phyloP scores from a whole-genome alignment of 2,888 invertebrate genomes.

The Papilio protenor region DNA sequence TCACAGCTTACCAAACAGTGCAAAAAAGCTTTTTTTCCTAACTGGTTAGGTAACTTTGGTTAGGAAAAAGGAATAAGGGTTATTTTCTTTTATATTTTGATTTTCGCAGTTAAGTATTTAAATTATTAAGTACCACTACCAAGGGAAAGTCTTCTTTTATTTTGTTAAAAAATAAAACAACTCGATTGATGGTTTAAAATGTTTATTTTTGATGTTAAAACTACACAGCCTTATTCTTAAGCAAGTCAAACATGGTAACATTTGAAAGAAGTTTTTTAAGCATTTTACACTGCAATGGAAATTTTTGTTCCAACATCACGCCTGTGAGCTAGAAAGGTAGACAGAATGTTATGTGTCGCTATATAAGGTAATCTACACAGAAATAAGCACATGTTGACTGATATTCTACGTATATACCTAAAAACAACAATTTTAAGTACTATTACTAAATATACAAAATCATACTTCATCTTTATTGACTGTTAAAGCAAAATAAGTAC shows the following conservation, averaged over 20 bases:
- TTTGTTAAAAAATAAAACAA: neutral
- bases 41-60: no score
- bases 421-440: neutral
- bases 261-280: neutral
- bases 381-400: neutral
- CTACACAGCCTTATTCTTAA: slow-evolving; percentile 13
- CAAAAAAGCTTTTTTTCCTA: no score
- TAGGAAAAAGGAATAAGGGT: no score
- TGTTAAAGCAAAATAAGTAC: slow-evolving; percentile 14
- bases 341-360: neutral
- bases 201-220: slow-evolving; percentile 1
- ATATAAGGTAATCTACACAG: neutral
- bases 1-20: no score
- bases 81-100: no score
- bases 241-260: slow-evolving; percentile 12
- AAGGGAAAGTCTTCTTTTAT: neutral
- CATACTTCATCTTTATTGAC: neutral
- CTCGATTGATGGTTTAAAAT: neutral
- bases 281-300: neutral
- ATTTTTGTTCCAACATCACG: neutral
- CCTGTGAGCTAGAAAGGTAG: neutral
- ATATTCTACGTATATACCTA: neutral
- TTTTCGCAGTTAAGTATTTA: no score
- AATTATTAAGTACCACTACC: no score
- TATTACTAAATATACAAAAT: slow-evolving; percentile 5